Base-by-base conservation (phyloP, 2,888 invertebrate genomes). In the Leuctra nigra region DNA sequence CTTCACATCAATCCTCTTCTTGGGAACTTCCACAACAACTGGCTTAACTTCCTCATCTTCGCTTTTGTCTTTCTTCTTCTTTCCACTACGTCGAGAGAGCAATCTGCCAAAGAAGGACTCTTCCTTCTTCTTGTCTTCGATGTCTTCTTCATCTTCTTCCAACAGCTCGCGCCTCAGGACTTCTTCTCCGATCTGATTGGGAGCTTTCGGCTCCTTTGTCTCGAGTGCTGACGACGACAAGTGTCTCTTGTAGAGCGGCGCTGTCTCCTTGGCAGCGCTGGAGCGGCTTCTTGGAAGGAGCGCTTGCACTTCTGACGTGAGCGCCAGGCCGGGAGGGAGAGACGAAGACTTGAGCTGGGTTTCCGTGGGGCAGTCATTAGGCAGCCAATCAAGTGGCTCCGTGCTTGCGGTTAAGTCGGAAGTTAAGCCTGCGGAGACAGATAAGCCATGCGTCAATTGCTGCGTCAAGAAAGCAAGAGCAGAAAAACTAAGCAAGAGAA, bases 31-130 rank as follows among this genome's bases (percentile, higher is more conserved):
- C 1, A 38, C 18, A 9, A 47, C 54, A 7, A 67, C 63, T 74
- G 72, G 61, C 73, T 77, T 2, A 72, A 67, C 54, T 75, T 76
- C 50, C 7, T 55, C 60, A 20, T 66, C 65, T 9, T 64, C 63
- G 29, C 60, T 58, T 36, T 72, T 71, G 29, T 70, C 68, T 33
- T 74, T 76, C 14, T 73, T 74, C 68, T 85, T 84, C 67, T 85
- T 84, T 25, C 83, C 85, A 55, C 86, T 86, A 64, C 83, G 82
- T 63, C 86, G 77, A 38, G 84, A 75, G 41, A 86, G 75, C 54
- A 87, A 70, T 61, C 86, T 76, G 56, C 83, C 82, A 67, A 87
- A 81, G 68, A 83, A 81, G 67, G 79, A 73, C 67, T 81, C 77
- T 68, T 79, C 75, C 71, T 83, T 77, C 70, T 83, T 77, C 61